Evolutionary conservation across 2,797 vertebrate species (phyloP), one percentile per base, ranked within the genome.

Genomic region (Bovichtus variegatus): DNA sequence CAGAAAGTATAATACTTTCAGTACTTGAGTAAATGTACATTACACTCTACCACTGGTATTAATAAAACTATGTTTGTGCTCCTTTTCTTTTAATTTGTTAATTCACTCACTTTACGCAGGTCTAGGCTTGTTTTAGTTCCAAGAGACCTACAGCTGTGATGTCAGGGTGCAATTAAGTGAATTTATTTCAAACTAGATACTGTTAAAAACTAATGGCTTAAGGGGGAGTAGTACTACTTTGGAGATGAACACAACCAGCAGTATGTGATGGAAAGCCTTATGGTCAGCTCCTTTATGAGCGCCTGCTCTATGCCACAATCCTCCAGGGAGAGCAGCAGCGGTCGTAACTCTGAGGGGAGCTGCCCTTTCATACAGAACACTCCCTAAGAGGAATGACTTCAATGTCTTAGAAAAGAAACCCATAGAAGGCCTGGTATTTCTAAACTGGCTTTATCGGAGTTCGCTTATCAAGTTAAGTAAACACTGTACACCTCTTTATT

Each of bases 361-460:
- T 86, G 74, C 85, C 76, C 79, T 87, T 83, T 91, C 78, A 67
- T 84, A 83, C 80, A 80, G 80, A 89, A 80, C 91, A 90, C 91
- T 91, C 92, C 92, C 90, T 67, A 1, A 68, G 46, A 88, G 84
- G 82, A 92, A 92, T 91, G 88, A 87, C 82, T 71, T 87, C 77
- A 83, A 90, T 89, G 85, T 76, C 73, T 91, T 85, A 81, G 60
- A 87, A 78, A 78, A 75, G 76, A 83, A 67, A 87, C 38, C 89
- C 92, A 74, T 90, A 93, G 65, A 93, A 90, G 91, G 90, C 41
- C 16, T 84, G 88, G 82, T 83, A 87, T 92, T 89, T 78, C 59
- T 70, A 76, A 86, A 62, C 54, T 19, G 58, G 53, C 64, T 76
- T 86, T 88, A 91, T 91, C 87, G 60, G 36, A 71, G 59, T 36